Conservation (phyloP, 2,888 invertebrate species). For the Diaperis boleti region DNA sequence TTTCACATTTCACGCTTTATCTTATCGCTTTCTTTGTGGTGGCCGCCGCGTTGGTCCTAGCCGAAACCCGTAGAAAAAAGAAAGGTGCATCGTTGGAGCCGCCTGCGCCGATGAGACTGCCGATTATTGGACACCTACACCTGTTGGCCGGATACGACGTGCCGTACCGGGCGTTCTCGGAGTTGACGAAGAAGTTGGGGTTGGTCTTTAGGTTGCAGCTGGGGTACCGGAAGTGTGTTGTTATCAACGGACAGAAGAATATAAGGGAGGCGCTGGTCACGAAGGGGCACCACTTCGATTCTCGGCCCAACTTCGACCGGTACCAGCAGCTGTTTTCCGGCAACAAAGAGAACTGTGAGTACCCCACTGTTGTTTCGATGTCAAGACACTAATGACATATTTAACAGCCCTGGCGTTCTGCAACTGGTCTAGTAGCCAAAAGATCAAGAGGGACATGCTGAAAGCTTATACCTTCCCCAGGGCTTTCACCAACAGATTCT, state of each 20-base stretch:
- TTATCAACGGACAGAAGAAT: slow-evolving; percentile 72
- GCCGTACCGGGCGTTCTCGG: slow-evolving; percentile 72
- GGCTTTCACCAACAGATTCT: slow-evolving; percentile 69
- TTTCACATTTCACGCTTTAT: slow-evolving; percentile 45
- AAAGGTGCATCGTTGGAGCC: not conserved
- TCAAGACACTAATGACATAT: too few species aligned
- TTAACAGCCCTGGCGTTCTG: slow-evolving; percentile 76
- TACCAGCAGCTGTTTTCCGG: slow-evolving; percentile 75
- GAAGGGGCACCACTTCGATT: slow-evolving; percentile 74
- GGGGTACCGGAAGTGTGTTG: slow-evolving; percentile 70
- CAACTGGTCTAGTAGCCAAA: slow-evolving; percentile 76
- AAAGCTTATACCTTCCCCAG: slow-evolving; percentile 72
- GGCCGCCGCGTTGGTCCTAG: slow-evolving; percentile 20
- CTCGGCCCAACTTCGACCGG: slow-evolving; percentile 74
- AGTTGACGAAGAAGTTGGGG: slow-evolving; percentile 69
- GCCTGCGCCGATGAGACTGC: slow-evolving; percentile 68
- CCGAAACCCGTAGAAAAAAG: not conserved
- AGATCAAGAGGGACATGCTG: slow-evolving; percentile 71
- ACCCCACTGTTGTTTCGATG: too few species aligned
- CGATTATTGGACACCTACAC: slow-evolving; percentile 71
- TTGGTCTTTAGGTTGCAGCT: slow-evolving; percentile 69
- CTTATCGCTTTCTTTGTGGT: slow-evolving; percentile 39
- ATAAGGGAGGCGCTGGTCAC: slow-evolving; percentile 71
- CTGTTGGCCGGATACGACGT: slow-evolving; percentile 71
- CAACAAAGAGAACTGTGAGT: slow-evolving; percentile 78